Conservation (phyloP, 2,797 vertebrate species). For the Euphonia xanthogaster region DNA sequence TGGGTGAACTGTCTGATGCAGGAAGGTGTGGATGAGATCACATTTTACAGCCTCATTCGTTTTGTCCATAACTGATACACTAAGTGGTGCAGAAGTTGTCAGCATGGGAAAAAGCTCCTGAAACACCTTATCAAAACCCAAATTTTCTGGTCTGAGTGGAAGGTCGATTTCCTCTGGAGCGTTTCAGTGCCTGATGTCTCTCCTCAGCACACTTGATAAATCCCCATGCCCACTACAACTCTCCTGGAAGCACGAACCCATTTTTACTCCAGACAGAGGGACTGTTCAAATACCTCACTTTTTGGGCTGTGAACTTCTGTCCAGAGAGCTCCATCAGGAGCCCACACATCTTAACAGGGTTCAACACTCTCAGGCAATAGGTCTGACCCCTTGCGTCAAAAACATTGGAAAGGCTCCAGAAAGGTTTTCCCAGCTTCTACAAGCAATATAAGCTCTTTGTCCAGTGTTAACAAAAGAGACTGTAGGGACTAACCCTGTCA, state of each 20-base stretch:
- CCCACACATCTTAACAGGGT: not conserved
- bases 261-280: not conserved
- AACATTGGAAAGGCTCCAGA: not conserved
- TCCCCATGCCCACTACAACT: no score
- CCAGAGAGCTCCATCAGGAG: not conserved
- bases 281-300: not conserved
- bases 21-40: not conserved
- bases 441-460: not conserved
- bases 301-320: not conserved
- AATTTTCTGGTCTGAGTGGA: not conserved
- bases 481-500: not conserved
- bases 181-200: not conserved
- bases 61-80: not conserved
- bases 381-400: not conserved
- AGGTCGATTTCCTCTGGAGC: not conserved
- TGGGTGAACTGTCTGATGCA: not conserved
- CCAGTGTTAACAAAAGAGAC: not conserved
- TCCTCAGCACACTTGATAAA: accelerated
- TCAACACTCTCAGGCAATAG: not conserved
- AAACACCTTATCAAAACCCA: not conserved
- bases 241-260: accelerated
- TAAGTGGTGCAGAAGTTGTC: not conserved
- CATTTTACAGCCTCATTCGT: accelerated
- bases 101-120: not conserved
- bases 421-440: not conserved